Base-by-base conservation (phyloP, 2,113 vertebrate genomes). In the Colistium nudipinnis region DNA sequence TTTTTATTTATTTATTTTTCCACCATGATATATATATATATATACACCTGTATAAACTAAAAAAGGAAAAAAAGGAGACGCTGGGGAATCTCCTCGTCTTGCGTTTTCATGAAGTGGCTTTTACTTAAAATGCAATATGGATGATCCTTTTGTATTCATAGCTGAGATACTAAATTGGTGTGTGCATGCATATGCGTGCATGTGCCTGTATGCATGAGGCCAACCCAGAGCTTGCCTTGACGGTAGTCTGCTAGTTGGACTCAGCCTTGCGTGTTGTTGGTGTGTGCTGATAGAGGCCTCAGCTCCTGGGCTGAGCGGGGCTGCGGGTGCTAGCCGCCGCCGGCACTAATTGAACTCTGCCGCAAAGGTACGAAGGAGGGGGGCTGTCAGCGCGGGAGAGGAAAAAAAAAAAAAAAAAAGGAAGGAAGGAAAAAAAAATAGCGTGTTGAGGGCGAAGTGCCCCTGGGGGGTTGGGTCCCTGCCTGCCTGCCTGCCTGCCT, bases 271-370 rank as follows among this genome's bases (percentile, higher is more conserved):
- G 84, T 89, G 86, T 74, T 84, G 85, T 89, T 88, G 82, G 66
- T 83, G 81, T 85, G 82, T 64, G 74, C 81, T 85, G 89, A 91
- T 91, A 60, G 88, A 84, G 84, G 80, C 72, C 80, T 59, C 82
- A 69, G 84, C 80, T 88, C 84, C 82, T 54, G 41, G 86, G 82
- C 90, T 83, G 82, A 83, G 88, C 72, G 63, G 86, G 85, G 83
- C 88, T 91, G 79, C 76, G 86, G 89, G 88, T 86, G 89, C 78
- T 87, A 78, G 86, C 80, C 27, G 87, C 92, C 89, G 76, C 84
- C 78, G 80, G 90, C 78, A 83, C 87, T 94, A 93, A 94, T 93
- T 93, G 92, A 93, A 92, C 91, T 88, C 92, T 91, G 90, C 86
- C 90, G 85, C 89, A 89, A 83, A 91, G 85, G 86, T 91, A 82